Percentiles rank a stretch among this genome's conserved stretches.
Evolutionary conservation across 2,113 vertebrate species (phyloP).

Genomic region (Peromyscus californicus): DNA sequence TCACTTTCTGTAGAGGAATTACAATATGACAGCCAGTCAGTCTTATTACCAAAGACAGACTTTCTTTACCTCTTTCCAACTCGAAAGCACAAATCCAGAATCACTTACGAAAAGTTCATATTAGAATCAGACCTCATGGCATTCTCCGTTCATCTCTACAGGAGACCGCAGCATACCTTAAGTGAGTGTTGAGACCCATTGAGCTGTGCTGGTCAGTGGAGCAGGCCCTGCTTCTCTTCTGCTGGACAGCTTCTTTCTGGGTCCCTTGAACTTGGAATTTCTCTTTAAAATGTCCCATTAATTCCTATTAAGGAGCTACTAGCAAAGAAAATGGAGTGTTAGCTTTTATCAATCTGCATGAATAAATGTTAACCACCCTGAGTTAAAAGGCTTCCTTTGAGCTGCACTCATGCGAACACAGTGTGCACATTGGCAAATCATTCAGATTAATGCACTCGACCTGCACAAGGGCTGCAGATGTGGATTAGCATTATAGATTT

Average conservation of each 20-base stretch:
- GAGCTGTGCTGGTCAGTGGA: neutral
- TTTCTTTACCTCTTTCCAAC: neutral
- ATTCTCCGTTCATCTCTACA: neutral
- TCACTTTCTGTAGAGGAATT: neutral
- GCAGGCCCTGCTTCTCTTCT: slow-evolving; percentile 10
- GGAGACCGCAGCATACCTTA: fast-evolving
- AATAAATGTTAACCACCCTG: slow-evolving; percentile 88
- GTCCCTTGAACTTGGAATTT: slow-evolving; percentile 78
- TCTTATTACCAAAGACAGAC: neutral
- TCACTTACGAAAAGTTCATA: neutral
- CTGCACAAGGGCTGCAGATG: slow-evolving; percentile 89
- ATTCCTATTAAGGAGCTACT: slow-evolving; percentile 86
- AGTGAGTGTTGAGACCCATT: neutral
- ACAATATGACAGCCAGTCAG: fast-evolving
- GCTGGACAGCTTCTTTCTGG: slow-evolving; percentile 61
- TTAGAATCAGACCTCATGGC: fast-evolving
- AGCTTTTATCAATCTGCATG: slow-evolving; percentile 88
- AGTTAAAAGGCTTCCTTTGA: slow-evolving; percentile 87
- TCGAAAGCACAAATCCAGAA: neutral
- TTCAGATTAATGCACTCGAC: slow-evolving; percentile 91
- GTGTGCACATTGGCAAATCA: slow-evolving; percentile 85
- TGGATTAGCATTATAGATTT: slow-evolving; percentile 98
- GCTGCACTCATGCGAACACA: slow-evolving; percentile 89
- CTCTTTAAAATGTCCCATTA: slow-evolving; percentile 86
- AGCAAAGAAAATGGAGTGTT: slow-evolving; percentile 88